phyloP scores from a whole-genome alignment of 2,797 vertebrate genomes.

The Cynopterus sphinx region DNA sequence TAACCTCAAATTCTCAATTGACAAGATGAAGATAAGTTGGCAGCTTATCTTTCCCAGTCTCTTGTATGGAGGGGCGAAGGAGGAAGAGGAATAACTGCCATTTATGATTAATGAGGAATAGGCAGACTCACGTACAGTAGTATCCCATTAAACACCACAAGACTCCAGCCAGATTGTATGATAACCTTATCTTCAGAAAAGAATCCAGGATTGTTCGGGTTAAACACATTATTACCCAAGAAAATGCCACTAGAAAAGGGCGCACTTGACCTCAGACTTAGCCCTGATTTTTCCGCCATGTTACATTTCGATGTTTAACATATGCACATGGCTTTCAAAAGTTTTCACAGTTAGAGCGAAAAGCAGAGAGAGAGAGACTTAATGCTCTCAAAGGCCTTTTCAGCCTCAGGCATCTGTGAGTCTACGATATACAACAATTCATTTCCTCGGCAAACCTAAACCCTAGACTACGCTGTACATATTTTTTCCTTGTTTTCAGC shows the following conservation, averaged over 20 bases:
- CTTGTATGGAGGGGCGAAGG: not conserved
- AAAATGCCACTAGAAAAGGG: not conserved
- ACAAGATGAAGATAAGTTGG: not conserved
- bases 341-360: not conserved
- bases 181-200: not conserved
- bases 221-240: not conserved
- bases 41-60: not conserved
- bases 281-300: not conserved
- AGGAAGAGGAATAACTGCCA: not conserved
- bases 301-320: constrained; percentile 1
- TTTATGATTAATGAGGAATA: not conserved
- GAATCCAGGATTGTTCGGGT: not conserved
- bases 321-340: not conserved
- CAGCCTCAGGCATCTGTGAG: not conserved
- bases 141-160: not conserved
- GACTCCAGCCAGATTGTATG: not conserved
- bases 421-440: not conserved
- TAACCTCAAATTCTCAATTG: not conserved
- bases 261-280: not conserved
- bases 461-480: not conserved
- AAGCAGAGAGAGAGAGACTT: not conserved
- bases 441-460: not conserved
- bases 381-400: not conserved
- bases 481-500: constrained; percentile 36
- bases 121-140: not conserved